Base-by-base conservation (phyloP, 2,888 invertebrate species). In the Epistrophe eligans region DNA sequence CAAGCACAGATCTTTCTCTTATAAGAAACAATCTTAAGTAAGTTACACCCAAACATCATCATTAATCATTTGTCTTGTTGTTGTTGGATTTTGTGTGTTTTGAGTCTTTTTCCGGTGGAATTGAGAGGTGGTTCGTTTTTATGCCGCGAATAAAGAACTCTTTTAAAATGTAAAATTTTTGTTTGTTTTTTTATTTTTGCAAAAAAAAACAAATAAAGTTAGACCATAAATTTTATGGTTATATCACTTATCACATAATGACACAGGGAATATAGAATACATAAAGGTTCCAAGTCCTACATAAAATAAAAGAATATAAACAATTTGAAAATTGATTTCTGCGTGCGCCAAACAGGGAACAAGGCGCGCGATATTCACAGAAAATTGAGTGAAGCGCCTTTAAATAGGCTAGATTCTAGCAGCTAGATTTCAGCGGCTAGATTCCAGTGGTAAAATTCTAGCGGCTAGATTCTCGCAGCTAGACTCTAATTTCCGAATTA, bases 21-120 rank as follows among this genome's bases (percentile, higher is more conserved):
- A 52, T 55, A 66, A 48, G 73, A 73, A 81, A 70, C 85, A 85
- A 74, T 85, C 85, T 81, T 77, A 45, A 73, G 62, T 62, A 82
- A 77, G 58, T 81, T 85, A 85, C 85, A 85, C 64, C 77, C 70
- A 79, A 85, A 85, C 77, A 85, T 82, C 85, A 85, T 85, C 85
- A 85, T 85, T 71, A 85, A 85, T 85, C 85, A 85, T 77, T 40
- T 52, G 72, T 48, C 58, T 72, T 35, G 40, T 55, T 55, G 50
- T 24, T 24, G 24, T 24, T 50, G 52, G 35, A n/a, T 70, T 55
- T 55, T 28, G 38, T 48, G 24, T 24, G n/a, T 52, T 52, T 55
- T 70, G 52, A 70, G 38, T 52, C 28, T 40, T 15, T 52, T 62
- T 40, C 9, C 19, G 11, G 28, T 50, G 5, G n/a, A 70, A 52